A percentile compares a stretch with the other conserved stretches of the same genome.
Evolutionary conservation across 2,113 vertebrate genomes (phyloP).

Genomic region (Tupaia tana): DNA sequence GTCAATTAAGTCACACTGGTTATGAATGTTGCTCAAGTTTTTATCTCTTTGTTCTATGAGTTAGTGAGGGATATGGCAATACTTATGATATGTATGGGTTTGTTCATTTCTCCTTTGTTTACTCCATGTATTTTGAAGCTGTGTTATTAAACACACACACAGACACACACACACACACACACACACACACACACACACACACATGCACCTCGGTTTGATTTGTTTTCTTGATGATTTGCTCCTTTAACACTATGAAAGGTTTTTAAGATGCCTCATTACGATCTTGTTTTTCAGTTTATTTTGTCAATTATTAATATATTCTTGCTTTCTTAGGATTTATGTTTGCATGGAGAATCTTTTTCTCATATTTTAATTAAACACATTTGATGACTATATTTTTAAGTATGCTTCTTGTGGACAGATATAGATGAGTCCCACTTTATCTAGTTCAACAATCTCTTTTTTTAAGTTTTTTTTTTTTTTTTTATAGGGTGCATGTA

Average conservation of each 20-base stretch:
- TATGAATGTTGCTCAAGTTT: neutral
- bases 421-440: neutral
- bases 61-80: neutral
- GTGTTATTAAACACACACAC: neutral
- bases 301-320: neutral
- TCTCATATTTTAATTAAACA: conserved; percentile 35
- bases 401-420: neutral
- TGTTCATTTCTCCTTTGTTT: conserved; percentile 3
- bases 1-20: neutral
- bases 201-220: neutral
- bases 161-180: neutral
- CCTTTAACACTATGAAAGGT: neutral
- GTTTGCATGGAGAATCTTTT: neutral
- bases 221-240: neutral
- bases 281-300: neutral
- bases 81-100: neutral
- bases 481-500: too few species aligned
- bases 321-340: neutral
- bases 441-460: neutral
- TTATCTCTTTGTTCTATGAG: neutral
- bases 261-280: neutral
- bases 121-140: neutral
- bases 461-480: too few species aligned
- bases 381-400: neutral
- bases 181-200: neutral